phyloP scores from a whole-genome alignment of 2,888 invertebrate species.

The Ophion obscuratus region DNA sequence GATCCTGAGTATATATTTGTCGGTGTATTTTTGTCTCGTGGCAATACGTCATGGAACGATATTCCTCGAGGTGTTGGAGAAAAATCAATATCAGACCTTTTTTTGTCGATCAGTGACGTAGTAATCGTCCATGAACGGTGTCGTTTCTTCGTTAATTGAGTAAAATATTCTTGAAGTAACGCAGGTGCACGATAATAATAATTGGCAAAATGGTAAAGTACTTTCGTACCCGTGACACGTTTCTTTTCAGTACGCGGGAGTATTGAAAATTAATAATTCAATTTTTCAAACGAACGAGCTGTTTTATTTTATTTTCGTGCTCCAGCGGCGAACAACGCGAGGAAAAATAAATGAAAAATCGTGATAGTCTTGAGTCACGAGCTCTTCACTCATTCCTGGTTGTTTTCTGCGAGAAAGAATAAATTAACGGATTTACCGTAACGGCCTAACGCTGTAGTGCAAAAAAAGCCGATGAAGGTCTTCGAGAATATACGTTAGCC shows the following conservation, averaged over 20 bases:
- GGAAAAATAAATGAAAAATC: conserved; percentile 16
- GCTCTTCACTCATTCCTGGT: conserved; percentile 17
- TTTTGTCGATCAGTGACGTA: conserved; percentile 9
- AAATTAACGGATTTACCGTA: conserved; percentile 52
- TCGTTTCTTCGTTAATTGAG: not conserved
- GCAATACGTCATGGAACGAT: not conserved
- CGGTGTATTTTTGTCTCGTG: not conserved
- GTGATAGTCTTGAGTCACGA: not conserved
- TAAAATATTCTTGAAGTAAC: conserved; percentile 12
- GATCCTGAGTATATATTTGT: not conserved
- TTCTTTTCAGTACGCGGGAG: not conserved
- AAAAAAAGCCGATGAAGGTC: conserved; percentile 49
- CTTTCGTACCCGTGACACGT: not conserved
- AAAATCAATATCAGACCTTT: not conserved
- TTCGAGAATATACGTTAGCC: conserved; percentile 39
- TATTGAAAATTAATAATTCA: conserved; percentile 5
- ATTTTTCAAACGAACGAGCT: not conserved
- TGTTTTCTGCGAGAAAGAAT: conserved; percentile 32
- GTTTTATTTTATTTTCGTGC: not conserved
- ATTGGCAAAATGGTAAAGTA: conserved; percentile 11
- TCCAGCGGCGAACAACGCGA: not conserved
- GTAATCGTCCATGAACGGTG: conserved; percentile 12
- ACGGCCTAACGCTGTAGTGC: conserved; percentile 15
- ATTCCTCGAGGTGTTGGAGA: not conserved
- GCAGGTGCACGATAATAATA: conserved; percentile 13